Base-by-base conservation (phyloP, 35 echinoderm and acorn worm genomes). In the Nesometra sesokonis region DNA sequence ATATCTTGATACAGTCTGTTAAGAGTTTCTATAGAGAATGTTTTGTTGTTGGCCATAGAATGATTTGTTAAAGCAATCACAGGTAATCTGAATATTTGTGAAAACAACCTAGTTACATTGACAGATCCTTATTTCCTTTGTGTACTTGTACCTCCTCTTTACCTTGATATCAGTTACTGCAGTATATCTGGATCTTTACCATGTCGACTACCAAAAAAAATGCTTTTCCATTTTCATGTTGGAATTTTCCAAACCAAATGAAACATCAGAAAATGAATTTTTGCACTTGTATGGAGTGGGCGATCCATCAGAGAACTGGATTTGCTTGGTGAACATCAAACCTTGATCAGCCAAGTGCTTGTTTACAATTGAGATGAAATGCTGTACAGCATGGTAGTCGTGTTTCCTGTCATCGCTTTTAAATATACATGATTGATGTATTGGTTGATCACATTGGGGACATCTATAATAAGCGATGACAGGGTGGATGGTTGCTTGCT, bases 401-500 rank as follows among this genome's bases (percentile, higher is more conserved):
- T 92, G 90, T 27, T 80, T 38, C n/a, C 79, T 31, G 39, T 92
- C 86, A 88, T 88, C 86, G 21, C 87, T 82, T 36, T 84, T 79
- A 34, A 83, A 88, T 34, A 91, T 46, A 27, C 84, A 34, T 4
- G 89, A 86, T 34, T 91, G 77, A 76, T 43, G 77, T 33, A 35
- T 57, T 29, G 84, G 32, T 47, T 38, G 34, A 30, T 40, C 31
- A 36, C 89, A 91, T 3, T 90, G 34, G 8, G 34, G 77, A 78
- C 89, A 91, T 4, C 35, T 46, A 34, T 86, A 91, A 32, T 84
- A 88, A 4, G 82, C 91, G 27, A 93, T 86, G 67, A 93, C 35
- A 11, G 91, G 87, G 84, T 89, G 91, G 52, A 93, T 93, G 29
- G 91, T 93, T 3, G 86, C 86, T 40, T 93, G 91, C 13, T 89